Base-by-base conservation (phyloP, 2,888 invertebrate species). In the Ectropis crepuscularia region DNA sequence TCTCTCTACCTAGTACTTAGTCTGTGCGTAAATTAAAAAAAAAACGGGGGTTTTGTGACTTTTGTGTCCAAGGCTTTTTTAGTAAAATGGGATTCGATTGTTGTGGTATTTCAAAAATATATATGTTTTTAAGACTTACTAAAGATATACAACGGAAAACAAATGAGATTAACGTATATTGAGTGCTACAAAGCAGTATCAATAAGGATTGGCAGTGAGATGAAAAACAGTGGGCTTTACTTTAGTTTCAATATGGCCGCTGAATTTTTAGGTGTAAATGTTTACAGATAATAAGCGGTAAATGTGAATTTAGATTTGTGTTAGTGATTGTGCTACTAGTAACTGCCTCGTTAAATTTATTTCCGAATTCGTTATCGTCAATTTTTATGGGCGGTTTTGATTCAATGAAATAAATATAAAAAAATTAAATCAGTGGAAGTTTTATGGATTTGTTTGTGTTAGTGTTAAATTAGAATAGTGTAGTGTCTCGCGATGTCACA, bases 401-500 rank as follows among this genome's bases (percentile, higher is more conserved):
- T 39, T 50, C 12, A 39, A 10, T 28, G n/a, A 0, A 16, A 11
- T 47, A 28, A 36, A 8, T 39, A 16, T 16, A 7, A 39, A 50
- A 41, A 51, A 41, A 37, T 6, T n/a, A 41, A 51, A 28, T 6
- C 6, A 48, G 11, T 62, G 48, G n/a, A 42, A 49, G 53, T 53
- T 39, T 9, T 61, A 11, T 42, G 28, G 12, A 28, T 28, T 28
- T 74, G 68, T 69, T 70, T 71, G 51, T 69, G 63, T 74, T 70
- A 75, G 65, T 67, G 70, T 65, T 68, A 62, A 61, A 63, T 70
- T 71, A 39, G 11, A 67, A 11, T 50, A 57, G 69, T 67, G 59
- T 65, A 70, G 66, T 78, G 68, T 73, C 68, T 77, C 88, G 87
- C 82, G 74, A 90, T 90, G 91, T 83, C 84, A 80, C 86, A 89